phyloP scores from a whole-genome alignment of 2,113 vertebrate species.

The Lethenteron camtschaticum region DNA sequence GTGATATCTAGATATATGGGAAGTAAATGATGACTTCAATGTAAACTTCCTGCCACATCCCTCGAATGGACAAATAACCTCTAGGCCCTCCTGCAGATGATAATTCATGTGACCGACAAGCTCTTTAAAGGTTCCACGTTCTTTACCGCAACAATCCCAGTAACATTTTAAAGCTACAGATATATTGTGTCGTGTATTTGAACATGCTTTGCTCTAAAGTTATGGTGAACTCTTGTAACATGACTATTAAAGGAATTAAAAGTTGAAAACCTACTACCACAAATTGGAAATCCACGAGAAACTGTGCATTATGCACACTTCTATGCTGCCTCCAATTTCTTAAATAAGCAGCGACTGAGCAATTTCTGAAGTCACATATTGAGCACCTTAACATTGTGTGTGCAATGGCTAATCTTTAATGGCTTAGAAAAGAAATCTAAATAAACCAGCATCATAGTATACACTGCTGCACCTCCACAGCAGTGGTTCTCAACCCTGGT shows the following conservation, averaged over 20 bases:
- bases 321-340: background rate
- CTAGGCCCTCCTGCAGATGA: too few species aligned
- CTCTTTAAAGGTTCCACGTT: too few species aligned
- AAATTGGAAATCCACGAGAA: slow-evolving; percentile 7
- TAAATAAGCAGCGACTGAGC: background rate
- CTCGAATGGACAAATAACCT: too few species aligned
- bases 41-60: too few species aligned
- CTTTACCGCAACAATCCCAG: too few species aligned
- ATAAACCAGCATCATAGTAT: slow-evolving; percentile 12
- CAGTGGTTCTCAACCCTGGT: slow-evolving; percentile 8
- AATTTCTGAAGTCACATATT: background rate
- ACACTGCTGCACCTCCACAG: slow-evolving; percentile 8
- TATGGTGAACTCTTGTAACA: slow-evolving; percentile 6
- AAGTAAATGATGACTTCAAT: too few species aligned
- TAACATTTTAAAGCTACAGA: too few species aligned
- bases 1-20: too few species aligned
- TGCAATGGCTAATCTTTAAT: too few species aligned
- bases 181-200: too few species aligned
- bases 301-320: slow-evolving; percentile 1
- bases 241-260: slow-evolving; percentile 9
- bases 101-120: too few species aligned
- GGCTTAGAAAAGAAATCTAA: slow-evolving; percentile 3
- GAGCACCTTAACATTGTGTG: background rate
- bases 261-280: slow-evolving; percentile 7
- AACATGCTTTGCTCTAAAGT: background rate